These are phyloP conservation scores for Pseudachorutes palmiensis DNA, from an alignment of 1,140 invertebrate species.

Conservation along the genomic window DNA sequence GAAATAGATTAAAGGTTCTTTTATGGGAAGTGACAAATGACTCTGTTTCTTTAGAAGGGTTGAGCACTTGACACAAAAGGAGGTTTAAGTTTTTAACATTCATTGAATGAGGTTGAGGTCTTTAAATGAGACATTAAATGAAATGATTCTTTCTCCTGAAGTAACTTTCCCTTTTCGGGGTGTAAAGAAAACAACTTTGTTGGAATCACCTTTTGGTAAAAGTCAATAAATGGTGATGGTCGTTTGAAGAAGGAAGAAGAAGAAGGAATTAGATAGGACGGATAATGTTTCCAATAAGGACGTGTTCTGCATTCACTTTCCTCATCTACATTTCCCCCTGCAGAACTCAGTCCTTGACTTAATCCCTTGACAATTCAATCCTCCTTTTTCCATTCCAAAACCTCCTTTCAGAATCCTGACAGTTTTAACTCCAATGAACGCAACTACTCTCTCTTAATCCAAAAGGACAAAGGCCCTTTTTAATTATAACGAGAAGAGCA, in stretches of 20 bases:
- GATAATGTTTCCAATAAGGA: conserved; percentile 15
- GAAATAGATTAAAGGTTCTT: too few species aligned
- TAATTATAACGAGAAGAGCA: not conserved
- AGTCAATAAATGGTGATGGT: too few species aligned
- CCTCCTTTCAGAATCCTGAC: not conserved
- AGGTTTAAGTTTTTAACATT: conserved; percentile 29
- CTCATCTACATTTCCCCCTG: not conserved
- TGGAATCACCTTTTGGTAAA: not conserved
- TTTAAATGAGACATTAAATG: conserved; percentile 28
- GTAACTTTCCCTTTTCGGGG: not conserved
- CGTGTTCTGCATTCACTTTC: conserved; percentile 13
- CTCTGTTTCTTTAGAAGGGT: too few species aligned
- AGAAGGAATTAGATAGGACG: not conserved
- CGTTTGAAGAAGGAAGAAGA: not conserved
- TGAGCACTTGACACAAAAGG: too few species aligned
- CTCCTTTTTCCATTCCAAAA: not conserved
- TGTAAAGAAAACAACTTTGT: not conserved
- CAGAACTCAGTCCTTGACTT: not conserved
- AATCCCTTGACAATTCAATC: not conserved
- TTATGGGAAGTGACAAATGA: too few species aligned
- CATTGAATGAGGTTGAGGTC: conserved; percentile 16
- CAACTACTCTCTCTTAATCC: too few species aligned
- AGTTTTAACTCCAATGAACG: conserved; percentile 3
- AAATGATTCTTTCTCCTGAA: not conserved
- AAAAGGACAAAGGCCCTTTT: not conserved